Evolutionary conservation across 2,888 invertebrate species (phyloP).

Genomic region (Deroplatys truncata): DNA sequence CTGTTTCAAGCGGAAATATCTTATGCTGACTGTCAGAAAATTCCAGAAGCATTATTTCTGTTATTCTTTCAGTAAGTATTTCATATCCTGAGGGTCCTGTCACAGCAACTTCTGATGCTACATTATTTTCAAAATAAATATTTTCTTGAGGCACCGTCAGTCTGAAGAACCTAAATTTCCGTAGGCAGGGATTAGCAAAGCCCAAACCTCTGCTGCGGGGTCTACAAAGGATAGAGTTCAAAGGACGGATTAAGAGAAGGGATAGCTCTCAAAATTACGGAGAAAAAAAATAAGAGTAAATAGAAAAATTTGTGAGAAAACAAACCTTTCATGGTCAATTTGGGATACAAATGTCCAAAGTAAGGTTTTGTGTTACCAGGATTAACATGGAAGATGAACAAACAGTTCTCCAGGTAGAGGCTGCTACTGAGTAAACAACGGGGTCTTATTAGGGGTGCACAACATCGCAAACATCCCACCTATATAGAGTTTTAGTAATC

Average conservation of each 20-base stretch:
- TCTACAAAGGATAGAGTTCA: not conserved
- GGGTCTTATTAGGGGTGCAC: not conserved
- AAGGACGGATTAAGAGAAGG: not conserved
- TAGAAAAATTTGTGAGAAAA: not conserved
- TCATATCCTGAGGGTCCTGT: not conserved
- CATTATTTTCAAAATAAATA: not conserved
- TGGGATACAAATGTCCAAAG: not conserved
- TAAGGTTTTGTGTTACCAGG: not conserved
- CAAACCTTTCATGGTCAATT: constrained; percentile 13
- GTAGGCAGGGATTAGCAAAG: not conserved
- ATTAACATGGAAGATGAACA: not conserved
- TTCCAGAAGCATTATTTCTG: not conserved
- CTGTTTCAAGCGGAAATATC: too few relatives aligned
- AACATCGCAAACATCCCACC: too few relatives aligned
- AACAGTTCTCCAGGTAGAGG: constrained; percentile 6
- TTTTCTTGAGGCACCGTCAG: not conserved
- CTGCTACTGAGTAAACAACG: not conserved
- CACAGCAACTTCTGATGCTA: not conserved
- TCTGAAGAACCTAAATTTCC: not conserved
- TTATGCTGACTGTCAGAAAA: too few relatives aligned
- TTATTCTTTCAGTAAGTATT: not conserved
- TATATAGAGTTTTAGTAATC: too few relatives aligned
- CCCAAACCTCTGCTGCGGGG: not conserved
- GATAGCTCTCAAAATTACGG: not conserved
- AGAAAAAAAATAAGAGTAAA: not conserved